phyloP scores from a whole-genome alignment of 2,797 vertebrate species.

The Microctenopoma stevenorrisi region DNA sequence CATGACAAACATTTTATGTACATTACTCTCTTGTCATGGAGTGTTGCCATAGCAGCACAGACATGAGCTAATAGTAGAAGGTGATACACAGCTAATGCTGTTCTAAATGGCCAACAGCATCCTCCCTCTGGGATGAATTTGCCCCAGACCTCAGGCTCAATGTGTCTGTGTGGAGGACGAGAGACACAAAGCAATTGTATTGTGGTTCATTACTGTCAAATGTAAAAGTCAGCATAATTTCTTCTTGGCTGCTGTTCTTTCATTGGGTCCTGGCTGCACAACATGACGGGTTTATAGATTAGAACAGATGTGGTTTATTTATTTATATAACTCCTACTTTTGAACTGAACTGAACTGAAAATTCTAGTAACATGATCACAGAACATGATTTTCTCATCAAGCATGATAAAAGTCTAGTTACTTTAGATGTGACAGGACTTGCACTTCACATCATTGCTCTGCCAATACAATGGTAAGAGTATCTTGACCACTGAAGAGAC shows the following conservation, averaged over 20 bases:
- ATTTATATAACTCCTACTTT: not conserved
- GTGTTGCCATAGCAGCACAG: not conserved
- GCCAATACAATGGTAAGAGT: slow-evolving; percentile 13
- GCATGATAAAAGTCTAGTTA: not conserved
- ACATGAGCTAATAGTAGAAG: slow-evolving; percentile 24
- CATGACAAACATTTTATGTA: not conserved
- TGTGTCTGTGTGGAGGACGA: slow-evolving; percentile 30
- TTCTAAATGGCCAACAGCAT: slow-evolving; percentile 46
- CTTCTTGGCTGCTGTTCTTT: slow-evolving; percentile 2
- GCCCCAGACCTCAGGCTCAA: slow-evolving; percentile 15
- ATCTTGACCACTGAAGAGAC: slow-evolving; percentile 20
- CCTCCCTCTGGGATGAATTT: slow-evolving; percentile 39
- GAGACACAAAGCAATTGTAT: slow-evolving; percentile 11
- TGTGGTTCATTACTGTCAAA: slow-evolving; percentile 28
- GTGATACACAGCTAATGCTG: slow-evolving; percentile 40
- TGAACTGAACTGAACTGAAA: not conserved
- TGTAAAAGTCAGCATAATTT: slow-evolving; percentile 12
- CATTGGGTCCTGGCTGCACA: not conserved
- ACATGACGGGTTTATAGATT: slow-evolving; percentile 7
- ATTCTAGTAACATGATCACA: not conserved
- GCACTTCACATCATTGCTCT: slow-evolving; percentile 17
- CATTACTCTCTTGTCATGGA: not conserved
- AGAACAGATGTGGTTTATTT: not conserved
- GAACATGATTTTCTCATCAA: slow-evolving; percentile 2
- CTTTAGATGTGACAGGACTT: slow-evolving; percentile 21